phyloP scores from a whole-genome alignment of 2,113 vertebrate genomes.

The Nerophis ophidion region DNA sequence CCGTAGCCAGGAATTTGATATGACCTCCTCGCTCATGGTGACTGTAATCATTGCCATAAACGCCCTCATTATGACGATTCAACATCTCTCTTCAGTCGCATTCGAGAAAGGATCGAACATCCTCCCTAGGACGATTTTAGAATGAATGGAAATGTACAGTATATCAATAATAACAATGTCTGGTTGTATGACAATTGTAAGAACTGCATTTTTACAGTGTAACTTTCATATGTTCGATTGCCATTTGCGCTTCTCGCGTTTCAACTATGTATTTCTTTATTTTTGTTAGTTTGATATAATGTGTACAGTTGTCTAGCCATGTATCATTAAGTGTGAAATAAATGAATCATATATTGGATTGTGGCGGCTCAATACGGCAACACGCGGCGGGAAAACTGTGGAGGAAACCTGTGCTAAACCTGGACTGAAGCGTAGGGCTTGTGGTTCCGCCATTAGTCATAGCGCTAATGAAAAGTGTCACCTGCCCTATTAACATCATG shows the following conservation, averaged over 20 bases:
- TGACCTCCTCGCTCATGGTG: conserved; percentile 61
- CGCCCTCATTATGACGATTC: conserved; percentile 58
- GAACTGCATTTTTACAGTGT: conserved; percentile 72
- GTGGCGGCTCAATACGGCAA: conserved; percentile 60
- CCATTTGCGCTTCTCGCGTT: conserved; percentile 72
- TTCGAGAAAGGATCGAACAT: conserved; percentile 59
- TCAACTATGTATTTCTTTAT: conserved; percentile 71
- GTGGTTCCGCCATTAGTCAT: conserved; percentile 58
- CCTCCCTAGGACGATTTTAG: conserved; percentile 57
- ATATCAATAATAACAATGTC: conserved; percentile 73
- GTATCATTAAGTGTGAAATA: conserved; percentile 75
- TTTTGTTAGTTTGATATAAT: conserved; percentile 75
- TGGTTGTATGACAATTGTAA: conserved; percentile 74
- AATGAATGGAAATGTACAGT: conserved; percentile 71
- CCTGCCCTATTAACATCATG: conserved; percentile 42
- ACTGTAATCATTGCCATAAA: conserved; percentile 63
- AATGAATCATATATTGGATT: conserved; percentile 71
- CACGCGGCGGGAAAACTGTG: conserved; percentile 22
- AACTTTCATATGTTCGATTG: conserved; percentile 73
- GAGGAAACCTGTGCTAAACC: conserved; percentile 40
- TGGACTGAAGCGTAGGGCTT: conserved; percentile 52
- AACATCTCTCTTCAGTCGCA: conserved; percentile 53
- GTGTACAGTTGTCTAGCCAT: conserved; percentile 76
- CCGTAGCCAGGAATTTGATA: conserved; percentile 69
- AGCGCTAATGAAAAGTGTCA: conserved; percentile 49